Base-by-base conservation (phyloP, 2,113 vertebrate species). In the Suncus etruscus region DNA sequence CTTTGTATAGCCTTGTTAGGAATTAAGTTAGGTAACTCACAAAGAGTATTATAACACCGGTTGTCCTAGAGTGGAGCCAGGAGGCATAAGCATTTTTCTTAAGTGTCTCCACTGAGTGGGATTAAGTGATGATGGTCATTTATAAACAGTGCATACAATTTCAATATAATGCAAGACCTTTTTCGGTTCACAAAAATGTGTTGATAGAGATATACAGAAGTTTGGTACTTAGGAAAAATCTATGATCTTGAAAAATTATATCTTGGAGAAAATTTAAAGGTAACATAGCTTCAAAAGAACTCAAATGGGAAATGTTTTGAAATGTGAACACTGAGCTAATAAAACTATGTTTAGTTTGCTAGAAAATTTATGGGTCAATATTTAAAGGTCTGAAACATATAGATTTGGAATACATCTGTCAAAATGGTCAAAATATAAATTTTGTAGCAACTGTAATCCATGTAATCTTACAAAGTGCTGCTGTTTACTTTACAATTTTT, bases 361-460 rank as follows among this genome's bases (percentile, higher is more conserved):
- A 88, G 63, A 93, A 89, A 85, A 90, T 86, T 84, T 78, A 81
- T 15, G 24, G 86, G 80, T 90, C 80, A 96, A 51, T 77, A 94
- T 93, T 96, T 87, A 87, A 94, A 77, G 89, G 50, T 76, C 18
- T 86, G 81, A 91, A 94, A 83, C 51, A 90, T 58, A 94, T 14
- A 92, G 77, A 90, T 89, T 89, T 91, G 95, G 83, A 94, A 88
- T 87, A 61, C 58, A 93, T 89, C 70, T 72, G 32, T 94, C 91
- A 92, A 39, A 91, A 94, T 54, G 95, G 94, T 95, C 90, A 91
- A 86, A 91, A 87, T 48, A 65, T 78, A 75, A 88, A 82, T 93
- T 87, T 47, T 89, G 61, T 31, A 88, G 65, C 31, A 91, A 89
- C 83, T 75, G 74, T 80, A 92, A 94, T 86, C 66, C 78, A 83